Evolutionary conservation across 2,797 vertebrate species (phyloP), one percentile per base, ranked within the genome.

Genomic region (Iguana delicatissima): DNA sequence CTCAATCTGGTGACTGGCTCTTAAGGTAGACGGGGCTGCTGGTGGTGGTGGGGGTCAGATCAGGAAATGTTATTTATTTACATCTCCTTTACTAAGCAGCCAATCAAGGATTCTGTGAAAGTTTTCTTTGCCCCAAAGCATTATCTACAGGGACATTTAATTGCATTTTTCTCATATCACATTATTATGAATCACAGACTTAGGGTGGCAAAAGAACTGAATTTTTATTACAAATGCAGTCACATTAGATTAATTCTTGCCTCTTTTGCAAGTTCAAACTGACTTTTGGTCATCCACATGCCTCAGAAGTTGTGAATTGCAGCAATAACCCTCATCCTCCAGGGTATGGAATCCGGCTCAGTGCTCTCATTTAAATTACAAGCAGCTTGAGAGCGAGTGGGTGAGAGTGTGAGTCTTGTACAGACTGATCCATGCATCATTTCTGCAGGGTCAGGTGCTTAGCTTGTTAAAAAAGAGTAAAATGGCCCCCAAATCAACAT

Each of bases 231-330:
- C 85, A 46, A 89, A 18, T 80, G 46, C 35, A 35, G 89, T 90
- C 29, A 80, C 79, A 26, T 92, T 20, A 69, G 69, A 87, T 92
- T 69, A 83, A 87, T 92, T 95, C 92, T 93, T 81, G 52, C 87
- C 82, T 89, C 62, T 88, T 89, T 80, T 77, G 4, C 24, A 88
- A 77, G 74, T 64, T 32, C 59, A 85, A 64, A 76, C 26, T 4
- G 52, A 14, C 87, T 82, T 80, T 57, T 50, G 29, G 50, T 29
- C 0, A 0, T 91, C 79, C 32, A 76, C 0, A 0, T 35, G 4
- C 35, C 64, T 89, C 82, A 2, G 0, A 84, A 85, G 59, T 0
- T 46, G 76, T 46, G 80, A 35, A 1, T 62, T 86, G 67, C 64
- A 90, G 90, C 79, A 81, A 59, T 67, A 91, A 77, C 88, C 77